A percentile compares a stretch with the other conserved stretches of the same genome.
Conservation (phyloP, 2,888 invertebrate genomes). For the Aspidiotus rigidus region DNA sequence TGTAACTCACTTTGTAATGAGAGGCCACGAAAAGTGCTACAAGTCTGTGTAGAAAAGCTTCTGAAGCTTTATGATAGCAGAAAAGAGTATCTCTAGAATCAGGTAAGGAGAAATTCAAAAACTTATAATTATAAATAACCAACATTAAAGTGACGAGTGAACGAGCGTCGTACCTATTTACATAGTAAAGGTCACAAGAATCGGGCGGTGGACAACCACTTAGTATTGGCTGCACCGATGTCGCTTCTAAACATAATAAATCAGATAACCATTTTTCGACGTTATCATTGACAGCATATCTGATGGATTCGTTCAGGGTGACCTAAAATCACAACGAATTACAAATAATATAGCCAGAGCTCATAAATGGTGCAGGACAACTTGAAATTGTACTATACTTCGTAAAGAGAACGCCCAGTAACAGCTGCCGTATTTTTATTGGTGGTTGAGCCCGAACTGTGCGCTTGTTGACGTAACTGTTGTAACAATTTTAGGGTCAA, state of each 20-base stretch:
- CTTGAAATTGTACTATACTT: not conserved
- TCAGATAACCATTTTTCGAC: constrained; percentile 86
- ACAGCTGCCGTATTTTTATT: constrained; percentile 39
- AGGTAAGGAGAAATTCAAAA: constrained; percentile 35
- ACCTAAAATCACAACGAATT: constrained; percentile 47
- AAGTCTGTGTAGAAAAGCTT: constrained; percentile 80
- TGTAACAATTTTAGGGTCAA: constrained; percentile 88
- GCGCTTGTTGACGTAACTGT: constrained; percentile 62
- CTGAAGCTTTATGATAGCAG: constrained; percentile 89
- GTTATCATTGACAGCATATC: constrained; percentile 76
- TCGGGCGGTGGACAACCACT: constrained; percentile 84
- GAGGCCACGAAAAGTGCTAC: constrained; percentile 93
- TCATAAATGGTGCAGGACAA: not conserved
- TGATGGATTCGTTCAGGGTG: constrained; percentile 85
- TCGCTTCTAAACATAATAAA: constrained; percentile 83
- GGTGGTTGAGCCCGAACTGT: constrained; percentile 48
- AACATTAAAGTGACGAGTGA: not conserved
- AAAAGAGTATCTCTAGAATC: constrained; percentile 78
- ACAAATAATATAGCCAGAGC: not conserved
- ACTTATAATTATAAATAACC: not conserved
- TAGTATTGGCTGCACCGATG: constrained; percentile 54
- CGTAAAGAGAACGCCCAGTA: constrained; percentile 13
- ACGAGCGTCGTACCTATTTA: constrained; percentile 50
- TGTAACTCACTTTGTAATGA: constrained; percentile 76
- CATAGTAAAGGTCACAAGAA: constrained; percentile 77